phyloP scores from a whole-genome alignment of 2,888 invertebrate species.

The Trachelus iudaicus region DNA sequence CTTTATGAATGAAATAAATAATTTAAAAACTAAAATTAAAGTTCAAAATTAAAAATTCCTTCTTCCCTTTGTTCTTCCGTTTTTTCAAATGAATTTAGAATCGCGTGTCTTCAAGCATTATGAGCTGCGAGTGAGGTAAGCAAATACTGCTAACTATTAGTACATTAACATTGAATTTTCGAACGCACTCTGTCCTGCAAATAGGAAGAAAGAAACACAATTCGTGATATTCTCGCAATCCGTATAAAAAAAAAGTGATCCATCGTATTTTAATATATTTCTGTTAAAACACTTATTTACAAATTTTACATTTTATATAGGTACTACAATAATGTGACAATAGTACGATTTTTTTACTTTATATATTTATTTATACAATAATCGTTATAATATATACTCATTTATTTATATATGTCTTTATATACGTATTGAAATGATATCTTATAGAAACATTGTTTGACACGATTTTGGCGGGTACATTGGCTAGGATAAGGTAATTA shows the following conservation, averaged over 20 bases:
- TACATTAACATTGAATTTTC: too few species aligned
- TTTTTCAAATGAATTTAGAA: too few species aligned
- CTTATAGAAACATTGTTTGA: slow-evolving; percentile 56
- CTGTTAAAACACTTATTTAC: slow-evolving; percentile 21
- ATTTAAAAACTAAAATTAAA: neutral
- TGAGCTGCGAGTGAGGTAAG: too few species aligned
- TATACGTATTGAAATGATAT: slow-evolving; percentile 35
- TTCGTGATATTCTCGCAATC: too few species aligned
- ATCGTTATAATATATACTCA: slow-evolving; percentile 45
- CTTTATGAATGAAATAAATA: slow-evolving; percentile 31
- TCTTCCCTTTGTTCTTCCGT: too few species aligned
- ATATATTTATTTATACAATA: slow-evolving; percentile 56
- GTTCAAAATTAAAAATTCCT: too few species aligned
- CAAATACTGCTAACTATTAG: too few species aligned
- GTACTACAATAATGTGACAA: slow-evolving; percentile 36
- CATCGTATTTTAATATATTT: neutral
- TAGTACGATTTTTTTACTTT: slow-evolving; percentile 38
- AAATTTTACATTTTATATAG: slow-evolving; percentile 33
- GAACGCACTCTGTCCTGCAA: too few species aligned
- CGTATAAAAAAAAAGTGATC: too few species aligned
- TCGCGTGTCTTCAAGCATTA: too few species aligned
- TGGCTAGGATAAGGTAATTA: slow-evolving; percentile 45
- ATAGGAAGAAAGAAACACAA: too few species aligned
- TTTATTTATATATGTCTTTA: slow-evolving; percentile 40
- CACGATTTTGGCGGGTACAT: slow-evolving; percentile 53